Base-by-base conservation (phyloP, 2,888 invertebrate species). In the Rhingia campestris region DNA sequence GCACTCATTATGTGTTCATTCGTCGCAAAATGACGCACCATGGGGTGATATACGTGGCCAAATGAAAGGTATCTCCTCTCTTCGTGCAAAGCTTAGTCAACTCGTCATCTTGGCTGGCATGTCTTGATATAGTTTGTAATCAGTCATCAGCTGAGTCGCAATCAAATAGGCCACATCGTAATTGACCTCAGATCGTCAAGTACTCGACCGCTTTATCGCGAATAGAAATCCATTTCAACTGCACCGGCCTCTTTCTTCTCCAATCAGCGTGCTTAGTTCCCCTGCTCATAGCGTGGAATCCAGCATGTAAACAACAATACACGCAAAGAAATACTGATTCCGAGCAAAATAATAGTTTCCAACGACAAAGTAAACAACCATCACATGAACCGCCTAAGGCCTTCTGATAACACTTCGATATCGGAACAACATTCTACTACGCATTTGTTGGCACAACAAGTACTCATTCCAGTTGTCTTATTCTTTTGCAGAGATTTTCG, bases 401-500 rank as follows among this genome's bases (percentile, higher is more conserved):
- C 22, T 22, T 5, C 37, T 56, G 14, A 4, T 41, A 59, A 12
- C 22, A 47, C 5, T 32, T 3, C 51, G 66, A 63, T 66, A 67
- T 49, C 35, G 58, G 14, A 12, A 70, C 6, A 63, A 32, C 7
- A 53, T 32, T 0, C 9, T 30, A 43, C 7, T 45, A 64, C 45
- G 39, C 37, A 70, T 12, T 67, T 64, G 9, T 10, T 45, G 22
- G 22, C 30, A 5, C 32, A 14, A 67, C 14, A 39, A 53, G n/a
- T 6, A 41, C 12, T 33, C 14, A 63, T 2, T 58, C 4, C 3
- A 32, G 33, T 37, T 64, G 4, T 53, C 5, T 53, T 63, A 4
- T 12, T 75, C 30, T 51, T 43, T 61, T 72, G 35, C 53, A 59
- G 63, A 75, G 49, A 47, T 59, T 66, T 56, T 54, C 32, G 33